These are phyloP conservation scores for Dicaeum eximium DNA, from an alignment of 2,113 vertebrate species.

Conservation along the genomic window DNA sequence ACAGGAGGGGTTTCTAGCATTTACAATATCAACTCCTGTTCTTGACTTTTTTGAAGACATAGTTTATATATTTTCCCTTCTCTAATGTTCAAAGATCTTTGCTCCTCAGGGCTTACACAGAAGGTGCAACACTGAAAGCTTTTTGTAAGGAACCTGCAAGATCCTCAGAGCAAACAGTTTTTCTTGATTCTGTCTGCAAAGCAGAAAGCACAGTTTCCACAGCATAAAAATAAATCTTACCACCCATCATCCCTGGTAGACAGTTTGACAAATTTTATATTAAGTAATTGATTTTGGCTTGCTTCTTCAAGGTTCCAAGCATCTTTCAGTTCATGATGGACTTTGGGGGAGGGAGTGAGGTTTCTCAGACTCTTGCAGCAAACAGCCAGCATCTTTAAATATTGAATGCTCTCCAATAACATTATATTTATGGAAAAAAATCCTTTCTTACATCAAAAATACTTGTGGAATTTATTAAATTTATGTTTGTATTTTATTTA, in stretches of 20 bases:
- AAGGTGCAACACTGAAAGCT: background rate
- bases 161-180: background rate
- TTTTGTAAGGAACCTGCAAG: background rate
- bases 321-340: background rate
- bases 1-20: background rate
- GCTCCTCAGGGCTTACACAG: background rate
- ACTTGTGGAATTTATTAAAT: background rate
- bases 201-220: background rate
- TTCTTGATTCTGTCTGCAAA: conserved; percentile 8
- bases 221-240: background rate
- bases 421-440: background rate
- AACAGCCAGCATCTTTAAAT: background rate
- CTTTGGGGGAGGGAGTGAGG: background rate
- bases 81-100: background rate
- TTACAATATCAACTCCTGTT: background rate
- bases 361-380: background rate
- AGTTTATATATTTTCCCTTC: conserved; percentile 24
- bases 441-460: background rate
- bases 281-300: background rate
- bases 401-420: background rate
- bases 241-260: background rate
- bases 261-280: background rate
- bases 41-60: background rate
- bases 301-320: background rate
- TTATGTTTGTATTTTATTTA: background rate